Evolutionary conservation across 2,888 invertebrate species (phyloP).

Genomic region (Perizoma affinitatum): DNA sequence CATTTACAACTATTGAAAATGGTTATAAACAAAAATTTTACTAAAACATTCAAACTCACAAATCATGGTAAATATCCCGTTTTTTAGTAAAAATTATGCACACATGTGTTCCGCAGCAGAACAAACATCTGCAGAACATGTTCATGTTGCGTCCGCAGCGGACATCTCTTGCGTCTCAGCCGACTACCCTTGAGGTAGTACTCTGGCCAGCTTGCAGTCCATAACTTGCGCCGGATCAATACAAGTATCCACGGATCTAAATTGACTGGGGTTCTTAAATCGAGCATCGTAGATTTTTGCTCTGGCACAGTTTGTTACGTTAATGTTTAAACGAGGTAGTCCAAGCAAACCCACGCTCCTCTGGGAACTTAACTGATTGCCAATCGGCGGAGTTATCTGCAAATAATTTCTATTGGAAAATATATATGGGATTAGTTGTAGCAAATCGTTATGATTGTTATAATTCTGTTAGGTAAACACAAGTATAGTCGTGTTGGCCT

Average conservation of each 20-base stretch:
- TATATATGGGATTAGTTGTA: slow-evolving; percentile 16
- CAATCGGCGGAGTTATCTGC: slow-evolving; percentile 29
- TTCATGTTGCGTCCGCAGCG: too few species aligned
- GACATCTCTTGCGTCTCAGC: too few species aligned
- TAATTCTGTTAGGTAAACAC: slow-evolving; percentile 10
- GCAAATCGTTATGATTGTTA: slow-evolving; percentile 10
- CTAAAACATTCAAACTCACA: too few species aligned
- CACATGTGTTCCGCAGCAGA: too few species aligned
- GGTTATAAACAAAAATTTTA: too few species aligned
- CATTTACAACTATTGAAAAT: too few species aligned
- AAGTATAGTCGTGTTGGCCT: too few species aligned
- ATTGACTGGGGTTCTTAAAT: slow-evolving; percentile 54
- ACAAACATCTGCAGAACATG: too few species aligned
- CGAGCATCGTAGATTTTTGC: slow-evolving; percentile 46
- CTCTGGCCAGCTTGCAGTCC: slow-evolving; percentile 11
- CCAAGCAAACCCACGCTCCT: slow-evolving; percentile 40
- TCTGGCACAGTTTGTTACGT: slow-evolving; percentile 44
- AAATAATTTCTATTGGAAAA: slow-evolving; percentile 29
- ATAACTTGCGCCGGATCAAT: slow-evolving; percentile 26
- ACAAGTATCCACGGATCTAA: slow-evolving; percentile 52
- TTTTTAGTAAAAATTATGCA: too few species aligned
- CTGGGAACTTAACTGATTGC: slow-evolving; percentile 47
- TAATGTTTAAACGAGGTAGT: slow-evolving; percentile 43
- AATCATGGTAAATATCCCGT: too few species aligned
- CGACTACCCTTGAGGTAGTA: slow-evolving; percentile 6